Conservation (phyloP, 2,888 invertebrate species). For the Tipula helvola region DNA sequence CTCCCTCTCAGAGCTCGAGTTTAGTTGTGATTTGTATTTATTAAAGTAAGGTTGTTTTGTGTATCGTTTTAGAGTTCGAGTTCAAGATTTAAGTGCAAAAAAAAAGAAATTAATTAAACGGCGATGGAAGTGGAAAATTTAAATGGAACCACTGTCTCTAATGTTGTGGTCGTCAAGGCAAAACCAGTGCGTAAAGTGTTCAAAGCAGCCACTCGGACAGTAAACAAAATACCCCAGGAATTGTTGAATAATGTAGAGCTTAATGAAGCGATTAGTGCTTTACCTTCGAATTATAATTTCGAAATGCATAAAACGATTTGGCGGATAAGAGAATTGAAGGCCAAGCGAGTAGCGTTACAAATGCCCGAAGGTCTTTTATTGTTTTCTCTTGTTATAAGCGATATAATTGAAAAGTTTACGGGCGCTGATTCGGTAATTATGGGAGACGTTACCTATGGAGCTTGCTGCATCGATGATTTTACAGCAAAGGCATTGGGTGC, state of each 20-base stretch:
- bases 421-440: constrained; percentile 87
- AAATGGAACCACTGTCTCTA: neutral
- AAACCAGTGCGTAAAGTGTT: constrained; percentile 70
- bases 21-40: neutral
- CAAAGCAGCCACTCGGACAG: constrained; percentile 49
- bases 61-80: neutral
- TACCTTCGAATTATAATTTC: constrained; percentile 95
- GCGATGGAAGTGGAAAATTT: constrained; percentile 5
- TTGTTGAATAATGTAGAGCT: constrained; percentile 61
- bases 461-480: constrained; percentile 96
- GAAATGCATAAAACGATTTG: constrained; percentile 97
- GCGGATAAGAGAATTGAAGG: constrained; percentile 74
- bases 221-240: constrained; percentile 71
- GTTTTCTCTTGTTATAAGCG: constrained; percentile 85
- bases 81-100: neutral
- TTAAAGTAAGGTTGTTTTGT: neutral
- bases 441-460: constrained; percentile 99
- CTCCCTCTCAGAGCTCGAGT: neutral
- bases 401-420: constrained; percentile 83
- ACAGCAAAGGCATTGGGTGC: constrained; percentile 83
- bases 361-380: constrained; percentile 89
- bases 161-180: constrained; percentile 57
- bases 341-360: constrained; percentile 86
- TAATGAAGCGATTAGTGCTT: constrained; percentile 54
- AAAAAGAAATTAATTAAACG: neutral